Evolutionary conservation across 2,888 invertebrate genomes (phyloP).

Genomic region (Drosophila sordidula): DNA sequence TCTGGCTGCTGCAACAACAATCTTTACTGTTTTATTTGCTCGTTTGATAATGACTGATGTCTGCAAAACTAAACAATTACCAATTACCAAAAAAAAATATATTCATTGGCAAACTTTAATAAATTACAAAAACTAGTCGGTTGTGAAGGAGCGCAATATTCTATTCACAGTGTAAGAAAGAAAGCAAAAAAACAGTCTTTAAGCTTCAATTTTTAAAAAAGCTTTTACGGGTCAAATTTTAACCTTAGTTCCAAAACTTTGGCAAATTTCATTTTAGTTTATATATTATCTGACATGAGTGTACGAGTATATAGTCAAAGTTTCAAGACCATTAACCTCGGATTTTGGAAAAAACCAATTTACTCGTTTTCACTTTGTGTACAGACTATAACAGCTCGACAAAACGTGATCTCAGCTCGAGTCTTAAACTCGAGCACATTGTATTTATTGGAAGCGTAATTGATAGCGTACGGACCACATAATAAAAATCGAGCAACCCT

Average conservation of each 20-base stretch:
- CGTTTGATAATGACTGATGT: neutral
- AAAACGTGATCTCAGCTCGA: constrained; percentile 51
- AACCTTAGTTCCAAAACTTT: no score
- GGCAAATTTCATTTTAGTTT: no score
- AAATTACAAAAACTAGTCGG: neutral
- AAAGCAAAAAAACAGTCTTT: no score
- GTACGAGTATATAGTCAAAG: neutral
- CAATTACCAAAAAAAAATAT: constrained; percentile 3
- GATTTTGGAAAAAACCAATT: neutral
- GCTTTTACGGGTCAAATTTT: no score
- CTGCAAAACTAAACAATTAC: neutral
- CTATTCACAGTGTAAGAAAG: no score
- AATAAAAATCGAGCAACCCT: constrained; percentile 6
- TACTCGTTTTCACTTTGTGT: neutral
- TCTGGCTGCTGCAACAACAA: no score
- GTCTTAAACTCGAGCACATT: neutral
- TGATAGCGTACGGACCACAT: constrained; percentile 26
- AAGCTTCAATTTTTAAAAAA: no score
- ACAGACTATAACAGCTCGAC: constrained; percentile 32
- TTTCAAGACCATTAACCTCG: neutral
- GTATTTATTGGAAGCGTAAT: constrained; percentile 15
- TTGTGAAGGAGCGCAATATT: no score
- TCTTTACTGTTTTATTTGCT: neutral
- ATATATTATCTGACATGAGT: no score
- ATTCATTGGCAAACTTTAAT: constrained; percentile 1